Evolutionary conservation across 2,797 vertebrate species (phyloP).

Genomic region (Dicrostonyx torquatus): DNA sequence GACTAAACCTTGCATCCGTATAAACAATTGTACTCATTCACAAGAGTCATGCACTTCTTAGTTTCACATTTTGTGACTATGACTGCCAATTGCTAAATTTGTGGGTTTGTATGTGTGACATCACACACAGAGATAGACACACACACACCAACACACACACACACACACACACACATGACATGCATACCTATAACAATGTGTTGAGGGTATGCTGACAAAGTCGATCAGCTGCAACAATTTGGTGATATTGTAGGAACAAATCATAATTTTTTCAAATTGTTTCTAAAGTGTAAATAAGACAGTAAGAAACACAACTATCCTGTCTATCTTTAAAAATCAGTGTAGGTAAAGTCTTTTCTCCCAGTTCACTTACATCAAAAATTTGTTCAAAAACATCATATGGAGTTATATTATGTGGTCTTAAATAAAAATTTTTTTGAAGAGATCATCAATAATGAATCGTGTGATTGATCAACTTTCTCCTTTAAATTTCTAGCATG

Average conservation of each 20-base stretch:
- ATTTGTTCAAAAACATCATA: background rate
- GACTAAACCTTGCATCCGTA: conserved; percentile 62
- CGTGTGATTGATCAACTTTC: background rate
- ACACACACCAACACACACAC: background rate
- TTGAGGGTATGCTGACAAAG: background rate
- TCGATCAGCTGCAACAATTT: background rate
- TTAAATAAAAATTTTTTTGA: background rate
- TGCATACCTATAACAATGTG: background rate
- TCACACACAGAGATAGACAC: background rate
- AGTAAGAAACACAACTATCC: background rate
- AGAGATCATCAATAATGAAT: background rate
- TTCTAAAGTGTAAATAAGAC: background rate
- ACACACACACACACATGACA: background rate
- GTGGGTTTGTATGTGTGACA: background rate
- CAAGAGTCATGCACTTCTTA: conserved; percentile 52
- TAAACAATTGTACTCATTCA: conserved; percentile 70
- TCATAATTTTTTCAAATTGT: background rate
- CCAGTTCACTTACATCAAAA: background rate
- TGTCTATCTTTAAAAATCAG: background rate
- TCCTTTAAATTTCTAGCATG: background rate
- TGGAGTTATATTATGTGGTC: background rate
- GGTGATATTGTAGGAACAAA: background rate
- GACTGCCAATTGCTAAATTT: conserved; percentile 53
- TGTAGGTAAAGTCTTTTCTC: fast-evolving
- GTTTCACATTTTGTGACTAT: conserved; percentile 64